These are phyloP conservation scores for Chymomyza fuscimana DNA, from an alignment of 2,888 invertebrate species.

Conservation along the genomic window DNA sequence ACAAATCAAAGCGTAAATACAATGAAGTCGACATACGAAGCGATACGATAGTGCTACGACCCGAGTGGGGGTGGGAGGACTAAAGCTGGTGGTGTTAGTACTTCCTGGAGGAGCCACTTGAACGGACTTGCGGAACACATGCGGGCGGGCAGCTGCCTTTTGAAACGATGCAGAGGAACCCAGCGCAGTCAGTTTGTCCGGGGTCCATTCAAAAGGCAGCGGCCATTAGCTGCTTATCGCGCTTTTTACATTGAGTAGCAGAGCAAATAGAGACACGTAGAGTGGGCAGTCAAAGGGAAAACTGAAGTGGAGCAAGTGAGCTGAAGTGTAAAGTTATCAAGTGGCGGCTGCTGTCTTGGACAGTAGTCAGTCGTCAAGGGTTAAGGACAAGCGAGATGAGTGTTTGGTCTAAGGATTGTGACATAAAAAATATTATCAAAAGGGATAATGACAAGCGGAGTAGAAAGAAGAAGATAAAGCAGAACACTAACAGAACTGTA, in stretches of 20 bases:
- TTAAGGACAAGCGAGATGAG: constrained; percentile 68
- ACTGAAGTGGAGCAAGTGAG: constrained; percentile 29
- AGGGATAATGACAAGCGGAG: constrained; percentile 68
- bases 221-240: constrained; percentile 71
- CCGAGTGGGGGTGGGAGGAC: constrained; percentile 32
- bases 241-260: constrained; percentile 52
- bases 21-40: constrained; percentile 60
- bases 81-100: constrained; percentile 41
- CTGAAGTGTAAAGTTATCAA: constrained; percentile 71
- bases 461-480: neutral
- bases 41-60: neutral
- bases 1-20: constrained; percentile 70
- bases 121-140: constrained; percentile 34
- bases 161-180: neutral
- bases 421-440: constrained; percentile 71
- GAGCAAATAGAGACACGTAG: constrained; percentile 22
- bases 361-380: constrained; percentile 45
- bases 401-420: constrained; percentile 68
- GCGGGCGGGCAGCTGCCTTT: constrained; percentile 45
- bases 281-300: neutral
- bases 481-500: constrained; percentile 25
- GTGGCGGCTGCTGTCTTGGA: constrained; percentile 41
- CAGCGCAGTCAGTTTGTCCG: neutral
- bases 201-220: constrained; percentile 38
- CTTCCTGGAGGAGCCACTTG: constrained; percentile 37